Evolutionary conservation across 2,888 invertebrate species (phyloP).

Genomic region (Heteromyza rotundicornis): DNA sequence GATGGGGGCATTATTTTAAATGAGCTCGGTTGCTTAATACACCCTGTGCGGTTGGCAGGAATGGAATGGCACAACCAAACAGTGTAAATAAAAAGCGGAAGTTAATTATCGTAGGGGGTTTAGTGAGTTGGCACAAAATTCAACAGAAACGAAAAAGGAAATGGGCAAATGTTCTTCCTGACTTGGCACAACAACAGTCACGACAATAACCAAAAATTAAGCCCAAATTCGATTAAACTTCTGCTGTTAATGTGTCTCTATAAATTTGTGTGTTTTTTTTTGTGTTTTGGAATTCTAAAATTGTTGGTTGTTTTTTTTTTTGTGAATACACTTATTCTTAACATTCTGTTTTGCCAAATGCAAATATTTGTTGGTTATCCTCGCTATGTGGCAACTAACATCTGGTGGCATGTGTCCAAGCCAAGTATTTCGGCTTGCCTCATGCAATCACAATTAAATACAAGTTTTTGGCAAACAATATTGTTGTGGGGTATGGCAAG

Average conservation of each 20-base stretch:
- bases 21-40: not conserved
- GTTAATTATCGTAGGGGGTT: not conserved
- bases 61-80: not conserved
- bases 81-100: slow-evolving; percentile 1
- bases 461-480: slow-evolving; percentile 5
- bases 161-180: not conserved
- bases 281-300: too few species aligned
- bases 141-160: not conserved
- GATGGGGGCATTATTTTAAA: too few species aligned
- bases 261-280: not conserved
- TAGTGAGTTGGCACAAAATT: not conserved
- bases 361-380: too few species aligned
- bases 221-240: not conserved
- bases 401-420: slow-evolving; percentile 6
- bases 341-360: too few species aligned
- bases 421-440: too few species aligned
- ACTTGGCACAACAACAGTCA: not conserved
- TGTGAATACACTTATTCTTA: too few species aligned
- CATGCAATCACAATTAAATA: not conserved
- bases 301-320: too few species aligned
- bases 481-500: too few species aligned
- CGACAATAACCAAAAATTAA: not conserved
- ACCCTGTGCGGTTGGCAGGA: not conserved
- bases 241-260: not conserved
- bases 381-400: not conserved